Evolutionary conservation across 2,113 vertebrate genomes (phyloP).

Genomic region (Leucopsar rothschildi): DNA sequence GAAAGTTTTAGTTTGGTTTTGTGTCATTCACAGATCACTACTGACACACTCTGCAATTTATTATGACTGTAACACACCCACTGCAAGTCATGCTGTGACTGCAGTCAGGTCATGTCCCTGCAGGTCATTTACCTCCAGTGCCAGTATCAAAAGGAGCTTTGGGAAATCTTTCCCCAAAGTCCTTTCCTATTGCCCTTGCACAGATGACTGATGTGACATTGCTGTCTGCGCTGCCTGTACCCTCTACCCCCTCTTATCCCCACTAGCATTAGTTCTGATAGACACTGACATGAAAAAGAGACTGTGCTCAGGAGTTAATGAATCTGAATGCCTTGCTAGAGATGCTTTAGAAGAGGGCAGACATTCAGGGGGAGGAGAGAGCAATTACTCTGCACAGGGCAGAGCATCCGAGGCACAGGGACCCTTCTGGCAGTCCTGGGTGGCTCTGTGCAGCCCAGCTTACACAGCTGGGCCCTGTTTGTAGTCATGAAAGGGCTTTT

Average conservation of each 20-base stretch:
- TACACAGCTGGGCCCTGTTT: neutral
- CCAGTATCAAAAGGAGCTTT: neutral
- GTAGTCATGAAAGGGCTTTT: neutral
- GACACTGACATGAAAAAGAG: neutral
- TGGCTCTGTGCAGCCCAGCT: neutral
- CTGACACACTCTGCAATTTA: neutral
- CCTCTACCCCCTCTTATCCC: neutral
- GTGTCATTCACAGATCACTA: neutral
- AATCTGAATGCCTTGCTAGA: neutral
- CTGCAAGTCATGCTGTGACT: neutral
- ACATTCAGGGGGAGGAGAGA: neutral
- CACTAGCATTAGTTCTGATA: neutral
- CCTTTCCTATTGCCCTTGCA: neutral
- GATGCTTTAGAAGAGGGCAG: neutral
- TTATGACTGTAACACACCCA: neutral
- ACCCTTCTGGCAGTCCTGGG: neutral
- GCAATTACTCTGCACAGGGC: neutral
- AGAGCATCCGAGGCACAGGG: fast-evolving
- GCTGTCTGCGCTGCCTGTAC: neutral
- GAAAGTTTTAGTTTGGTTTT: neutral
- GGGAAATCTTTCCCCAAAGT: neutral
- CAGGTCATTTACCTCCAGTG: neutral
- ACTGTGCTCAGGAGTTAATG: neutral
- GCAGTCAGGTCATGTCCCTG: neutral
- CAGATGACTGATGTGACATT: neutral